Conservation (phyloP, 2,113 vertebrate species). For the Elanoides forficatus region DNA sequence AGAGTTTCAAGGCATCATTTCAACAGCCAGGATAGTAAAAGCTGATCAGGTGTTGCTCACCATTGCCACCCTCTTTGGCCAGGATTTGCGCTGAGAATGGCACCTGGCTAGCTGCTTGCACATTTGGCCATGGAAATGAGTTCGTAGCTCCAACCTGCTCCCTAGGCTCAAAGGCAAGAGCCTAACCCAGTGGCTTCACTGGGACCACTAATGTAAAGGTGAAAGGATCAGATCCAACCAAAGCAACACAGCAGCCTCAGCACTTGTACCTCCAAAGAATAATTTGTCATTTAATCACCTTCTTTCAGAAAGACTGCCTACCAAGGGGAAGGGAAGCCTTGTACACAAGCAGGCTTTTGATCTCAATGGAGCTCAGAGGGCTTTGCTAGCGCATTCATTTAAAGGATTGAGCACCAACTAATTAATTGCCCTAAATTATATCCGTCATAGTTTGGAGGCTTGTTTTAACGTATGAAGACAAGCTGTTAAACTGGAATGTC, state of each 20-base stretch:
- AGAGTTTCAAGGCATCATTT: not conserved
- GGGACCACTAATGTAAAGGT: not conserved
- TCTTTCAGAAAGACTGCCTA: not conserved
- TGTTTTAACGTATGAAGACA: not conserved
- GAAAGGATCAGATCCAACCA: not conserved
- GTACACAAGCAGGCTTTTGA: not conserved
- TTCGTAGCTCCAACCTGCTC: not conserved
- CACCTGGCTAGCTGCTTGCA: not conserved
- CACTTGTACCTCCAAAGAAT: not conserved
- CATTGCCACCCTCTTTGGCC: not conserved
- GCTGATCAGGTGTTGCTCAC: not conserved
- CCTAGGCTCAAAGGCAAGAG: not conserved
- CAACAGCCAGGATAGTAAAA: not conserved
- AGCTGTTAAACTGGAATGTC: not conserved
- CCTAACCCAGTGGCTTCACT: not conserved
- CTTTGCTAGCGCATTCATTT: not conserved
- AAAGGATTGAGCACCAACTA: not conserved
- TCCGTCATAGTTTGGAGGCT: not conserved
- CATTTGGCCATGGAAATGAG: fast-evolving
- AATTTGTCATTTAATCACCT: not conserved
- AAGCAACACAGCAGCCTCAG: not conserved
- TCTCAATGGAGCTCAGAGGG: not conserved
- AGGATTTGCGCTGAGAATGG: not conserved
- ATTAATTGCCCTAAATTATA: not conserved
- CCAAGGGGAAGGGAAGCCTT: not conserved